Evolutionary conservation across 1,140 invertebrate genomes (phyloP).

Genomic region (Neodiprion fabricii): DNA sequence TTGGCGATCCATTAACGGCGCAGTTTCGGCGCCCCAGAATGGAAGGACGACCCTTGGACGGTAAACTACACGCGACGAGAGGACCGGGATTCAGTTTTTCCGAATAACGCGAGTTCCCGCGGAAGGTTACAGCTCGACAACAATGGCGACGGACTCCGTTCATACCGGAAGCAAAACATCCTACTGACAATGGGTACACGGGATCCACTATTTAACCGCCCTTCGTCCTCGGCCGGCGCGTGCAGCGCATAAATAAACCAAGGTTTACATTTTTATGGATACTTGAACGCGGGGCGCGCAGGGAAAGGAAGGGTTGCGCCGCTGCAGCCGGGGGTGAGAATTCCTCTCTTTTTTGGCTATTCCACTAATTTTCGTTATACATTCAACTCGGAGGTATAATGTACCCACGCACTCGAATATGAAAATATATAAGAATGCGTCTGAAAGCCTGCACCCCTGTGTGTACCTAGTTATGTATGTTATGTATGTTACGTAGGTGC

Average conservation of each 20-base stretch:
- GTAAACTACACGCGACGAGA: background rate
- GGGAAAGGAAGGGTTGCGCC: constrained; percentile 12
- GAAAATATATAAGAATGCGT: too few species aligned
- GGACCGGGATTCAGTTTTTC: constrained; percentile 20
- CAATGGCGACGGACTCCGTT: constrained; percentile 25
- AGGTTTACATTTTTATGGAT: constrained; percentile 49
- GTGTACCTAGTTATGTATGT: too few species aligned
- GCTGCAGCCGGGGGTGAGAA: constrained; percentile 22
- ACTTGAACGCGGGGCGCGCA: constrained; percentile 6
- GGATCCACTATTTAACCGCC: constrained; percentile 24
- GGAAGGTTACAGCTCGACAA: constrained; percentile 8
- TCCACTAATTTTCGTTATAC: background rate
- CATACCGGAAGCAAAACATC: constrained; percentile 39
- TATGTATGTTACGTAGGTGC: too few species aligned
- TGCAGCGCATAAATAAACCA: constrained; percentile 46
- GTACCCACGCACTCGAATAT: too few species aligned
- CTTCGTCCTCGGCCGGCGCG: constrained; percentile 22
- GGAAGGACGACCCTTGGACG: too few species aligned
- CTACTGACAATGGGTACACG: constrained; percentile 33
- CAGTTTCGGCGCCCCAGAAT: background rate
- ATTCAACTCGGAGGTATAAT: background rate
- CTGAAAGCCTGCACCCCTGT: too few species aligned
- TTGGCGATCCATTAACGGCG: background rate
- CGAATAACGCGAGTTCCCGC: constrained; percentile 12
- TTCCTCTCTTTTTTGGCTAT: background rate